Evolutionary conservation across 64 coral and sea anemone species (phyloP).

Genomic region (Trachythela sp.): DNA sequence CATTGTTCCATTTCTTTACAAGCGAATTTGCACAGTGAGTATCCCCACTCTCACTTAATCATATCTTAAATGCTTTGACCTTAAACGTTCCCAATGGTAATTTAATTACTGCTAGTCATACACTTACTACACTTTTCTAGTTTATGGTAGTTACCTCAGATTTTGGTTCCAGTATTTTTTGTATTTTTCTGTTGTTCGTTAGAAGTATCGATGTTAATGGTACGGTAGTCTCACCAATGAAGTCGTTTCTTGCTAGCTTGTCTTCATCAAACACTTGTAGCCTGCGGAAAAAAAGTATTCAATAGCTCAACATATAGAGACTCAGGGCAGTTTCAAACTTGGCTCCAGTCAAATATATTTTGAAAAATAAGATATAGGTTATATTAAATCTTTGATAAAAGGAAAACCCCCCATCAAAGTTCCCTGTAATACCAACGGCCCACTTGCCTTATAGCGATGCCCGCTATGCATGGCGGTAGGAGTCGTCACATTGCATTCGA

Average conservation of each 20-base stretch:
- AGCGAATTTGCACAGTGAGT: too few relatives aligned
- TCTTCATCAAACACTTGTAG: constrained; percentile 93
- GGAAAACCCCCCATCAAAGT: too few relatives aligned
- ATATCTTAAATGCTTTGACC: too few relatives aligned
- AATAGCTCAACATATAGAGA: background rate
- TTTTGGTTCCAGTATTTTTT: background rate
- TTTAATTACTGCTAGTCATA: background rate
- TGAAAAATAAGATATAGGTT: too few relatives aligned
- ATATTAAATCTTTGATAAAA: too few relatives aligned
- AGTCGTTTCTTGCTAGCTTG: constrained; percentile 71
- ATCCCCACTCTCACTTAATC: too few relatives aligned
- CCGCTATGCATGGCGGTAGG: too few relatives aligned
- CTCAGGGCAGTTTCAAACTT: background rate
- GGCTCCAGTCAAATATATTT: background rate
- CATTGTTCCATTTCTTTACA: too few relatives aligned
- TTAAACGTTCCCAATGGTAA: too few relatives aligned
- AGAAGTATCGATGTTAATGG: background rate
- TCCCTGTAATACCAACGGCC: too few relatives aligned
- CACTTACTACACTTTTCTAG: background rate
- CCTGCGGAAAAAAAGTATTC: constrained; percentile 38
- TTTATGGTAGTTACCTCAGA: background rate
- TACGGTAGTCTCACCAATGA: constrained; percentile 85
- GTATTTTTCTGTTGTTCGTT: constrained; percentile 1
- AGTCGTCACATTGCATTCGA: too few relatives aligned
- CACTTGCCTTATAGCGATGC: too few relatives aligned